These are phyloP conservation scores for Alviniconcha marisindica DNA, from an alignment of 1,140 invertebrate genomes.

Conservation along the genomic window DNA sequence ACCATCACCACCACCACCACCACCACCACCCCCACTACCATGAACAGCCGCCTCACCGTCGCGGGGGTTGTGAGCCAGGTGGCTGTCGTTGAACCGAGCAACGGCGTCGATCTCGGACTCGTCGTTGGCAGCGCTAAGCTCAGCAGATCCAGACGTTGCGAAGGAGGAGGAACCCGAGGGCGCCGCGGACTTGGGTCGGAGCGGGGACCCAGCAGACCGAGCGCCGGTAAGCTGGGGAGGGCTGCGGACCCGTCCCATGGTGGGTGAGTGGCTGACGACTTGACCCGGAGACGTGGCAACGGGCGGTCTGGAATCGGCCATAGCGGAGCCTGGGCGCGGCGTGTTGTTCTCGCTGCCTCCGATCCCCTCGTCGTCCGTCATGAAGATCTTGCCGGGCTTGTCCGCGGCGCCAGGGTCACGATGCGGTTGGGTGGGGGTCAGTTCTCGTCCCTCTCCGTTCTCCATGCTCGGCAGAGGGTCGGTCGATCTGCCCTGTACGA, in stretches of 20 bases:
- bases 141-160: too few species aligned
- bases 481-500: too few species aligned
- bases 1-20: too few species aligned
- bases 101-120: too few species aligned
- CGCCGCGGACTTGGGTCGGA: too few species aligned
- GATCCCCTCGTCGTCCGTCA: constrained; percentile 20
- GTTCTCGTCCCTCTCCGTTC: not conserved
- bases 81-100: too few species aligned
- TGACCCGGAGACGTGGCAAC: not conserved
- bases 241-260: not conserved
- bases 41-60: too few species aligned
- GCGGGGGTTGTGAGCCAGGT: too few species aligned
- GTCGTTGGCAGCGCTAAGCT: too few species aligned
- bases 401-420: not conserved
- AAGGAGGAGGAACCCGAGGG: too few species aligned
- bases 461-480: not conserved
- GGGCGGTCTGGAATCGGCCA: not conserved
- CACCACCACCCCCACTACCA: too few species aligned
- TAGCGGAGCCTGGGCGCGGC: not conserved
- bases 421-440: not conserved
- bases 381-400: not conserved
- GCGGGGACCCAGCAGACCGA: not conserved
- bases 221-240: not conserved
- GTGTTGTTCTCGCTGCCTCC: constrained; percentile 15
- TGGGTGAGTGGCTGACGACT: not conserved